Base-by-base conservation (phyloP, 1,140 invertebrate genomes). In the Monochamus saltuarius region DNA sequence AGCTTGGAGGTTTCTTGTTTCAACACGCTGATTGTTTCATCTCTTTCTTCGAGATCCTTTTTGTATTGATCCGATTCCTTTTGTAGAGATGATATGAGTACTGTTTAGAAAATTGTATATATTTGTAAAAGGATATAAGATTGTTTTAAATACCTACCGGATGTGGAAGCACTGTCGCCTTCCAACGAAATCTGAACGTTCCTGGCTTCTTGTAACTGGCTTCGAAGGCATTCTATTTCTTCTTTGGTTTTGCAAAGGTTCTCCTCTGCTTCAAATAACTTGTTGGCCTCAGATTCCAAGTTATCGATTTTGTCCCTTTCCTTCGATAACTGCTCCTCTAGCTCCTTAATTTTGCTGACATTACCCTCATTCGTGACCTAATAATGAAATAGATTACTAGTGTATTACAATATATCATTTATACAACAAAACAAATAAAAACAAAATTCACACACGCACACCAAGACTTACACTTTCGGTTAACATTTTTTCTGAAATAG, bases 191-290 rank as follows among this genome's bases (percentile, higher is more conserved):
- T 22, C 35, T 62, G 40, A 16, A 34, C 39, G 17, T 43, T 66
- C 19, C 46, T 52, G 14, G 65, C 46, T 52, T 59, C 65, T 64
- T 65, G 64, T 55, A 59, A 49, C 46, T 68, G 63, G 54, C 59
- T 62, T 53, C 56, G 65, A 8, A 74, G 51, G 35, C 17, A 56
- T 55, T 70, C 74, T 16, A 77, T 53, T 59, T 81, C 75, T 36
- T 74, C 74, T 42, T 77, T 73, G 55, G 80, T 63, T 60, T 76
- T 77, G 0, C 77, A 64, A 11, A 83, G 67, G 65, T 78, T 77
- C 68, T 84, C 82, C 62, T 83, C 82, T 2, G 78, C 67, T 69
- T 85, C 82, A 46, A 83, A 82, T n/a, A 82, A 65, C 62, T 79
- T 81, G 38, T 76, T 78, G n/a, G 74, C 78, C 40, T 83, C 81